phyloP scores from a whole-genome alignment of 2,888 invertebrate species.

The Thysanoteuthis rhombus region DNA sequence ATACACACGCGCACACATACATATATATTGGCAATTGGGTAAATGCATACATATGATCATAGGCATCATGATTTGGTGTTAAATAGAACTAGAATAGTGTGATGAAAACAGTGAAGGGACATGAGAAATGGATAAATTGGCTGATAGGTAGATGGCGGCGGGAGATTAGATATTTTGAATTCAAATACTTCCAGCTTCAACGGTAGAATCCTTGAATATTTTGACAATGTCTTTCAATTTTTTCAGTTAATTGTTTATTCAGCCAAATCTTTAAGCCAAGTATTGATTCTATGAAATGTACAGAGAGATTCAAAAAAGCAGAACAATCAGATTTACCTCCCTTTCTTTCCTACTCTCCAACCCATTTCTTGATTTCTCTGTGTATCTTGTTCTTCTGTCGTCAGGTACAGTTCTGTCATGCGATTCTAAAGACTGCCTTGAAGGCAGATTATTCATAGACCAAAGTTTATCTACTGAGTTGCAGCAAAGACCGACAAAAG shows the following conservation, averaged over 20 bases:
- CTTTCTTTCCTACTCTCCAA: neutral
- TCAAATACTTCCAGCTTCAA: neutral
- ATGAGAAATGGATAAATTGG: neutral
- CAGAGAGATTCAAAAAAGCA: neutral
- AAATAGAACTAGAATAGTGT: neutral
- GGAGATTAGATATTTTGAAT: neutral
- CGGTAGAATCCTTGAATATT: neutral
- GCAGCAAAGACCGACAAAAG: neutral
- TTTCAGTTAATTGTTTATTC: conserved; percentile 12
- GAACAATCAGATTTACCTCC: conserved; percentile 12
- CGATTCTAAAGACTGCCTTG: neutral
- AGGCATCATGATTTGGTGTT: neutral
- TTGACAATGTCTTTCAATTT: neutral
- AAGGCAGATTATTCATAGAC: neutral
- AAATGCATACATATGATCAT: neutral
- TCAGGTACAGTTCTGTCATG: neutral
- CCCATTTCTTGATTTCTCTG: neutral
- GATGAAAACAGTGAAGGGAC: neutral
- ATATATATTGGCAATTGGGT: neutral
- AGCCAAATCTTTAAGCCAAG: neutral
- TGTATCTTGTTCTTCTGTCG: neutral
- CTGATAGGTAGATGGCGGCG: neutral
- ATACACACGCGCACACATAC: too few species aligned
- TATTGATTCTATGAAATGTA: neutral
- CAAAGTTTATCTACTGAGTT: neutral